Percentiles rank a stretch among this genome's conserved stretches.
These are phyloP conservation scores for Drosophila ogumai DNA, from an alignment of 1,140 invertebrate genomes.

Conservation along the genomic window DNA sequence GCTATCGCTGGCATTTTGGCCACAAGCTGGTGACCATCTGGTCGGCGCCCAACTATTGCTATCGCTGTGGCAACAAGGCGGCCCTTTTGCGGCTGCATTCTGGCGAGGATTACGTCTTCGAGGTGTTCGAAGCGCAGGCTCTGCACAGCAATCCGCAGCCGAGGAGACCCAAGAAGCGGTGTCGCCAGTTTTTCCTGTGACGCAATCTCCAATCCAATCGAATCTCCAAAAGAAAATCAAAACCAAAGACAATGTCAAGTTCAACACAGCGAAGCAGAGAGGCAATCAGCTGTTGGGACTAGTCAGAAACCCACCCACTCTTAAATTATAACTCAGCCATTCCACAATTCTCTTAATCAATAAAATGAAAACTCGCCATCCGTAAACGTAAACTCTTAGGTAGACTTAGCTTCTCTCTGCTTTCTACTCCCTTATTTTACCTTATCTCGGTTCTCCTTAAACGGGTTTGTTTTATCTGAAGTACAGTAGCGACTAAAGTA, in stretches of 20 bases:
- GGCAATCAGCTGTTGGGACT: constrained; percentile 36
- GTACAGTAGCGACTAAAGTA: background rate
- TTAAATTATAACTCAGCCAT: constrained; percentile 24
- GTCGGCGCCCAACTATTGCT: constrained; percentile 99
- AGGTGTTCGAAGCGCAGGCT: constrained; percentile 30
- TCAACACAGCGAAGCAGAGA: constrained; percentile 5
- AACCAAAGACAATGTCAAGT: constrained; percentile 27
- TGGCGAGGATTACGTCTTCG: constrained; percentile 6
- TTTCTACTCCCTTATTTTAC: constrained; percentile 5
- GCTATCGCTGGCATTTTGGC: constrained; percentile 99
- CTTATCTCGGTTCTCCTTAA: constrained; percentile 1
- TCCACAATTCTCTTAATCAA: constrained; percentile 42
- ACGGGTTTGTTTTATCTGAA: background rate
- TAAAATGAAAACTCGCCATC: constrained; percentile 9
- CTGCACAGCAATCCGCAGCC: constrained; percentile 34
- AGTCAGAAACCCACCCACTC: constrained; percentile 20
- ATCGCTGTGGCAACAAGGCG: constrained; percentile 88
- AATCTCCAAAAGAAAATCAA: background rate
- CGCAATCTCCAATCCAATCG: background rate
- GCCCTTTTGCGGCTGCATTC: constrained; percentile 9
- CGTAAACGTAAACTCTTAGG: background rate
- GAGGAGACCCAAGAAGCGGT: constrained; percentile 23
- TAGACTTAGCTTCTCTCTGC: constrained; percentile 9
- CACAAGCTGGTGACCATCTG: constrained; percentile 99
- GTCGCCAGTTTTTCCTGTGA: constrained; percentile 35